Conservation (phyloP, 2,797 vertebrate genomes). For the Macrochelys suwanniensis region DNA sequence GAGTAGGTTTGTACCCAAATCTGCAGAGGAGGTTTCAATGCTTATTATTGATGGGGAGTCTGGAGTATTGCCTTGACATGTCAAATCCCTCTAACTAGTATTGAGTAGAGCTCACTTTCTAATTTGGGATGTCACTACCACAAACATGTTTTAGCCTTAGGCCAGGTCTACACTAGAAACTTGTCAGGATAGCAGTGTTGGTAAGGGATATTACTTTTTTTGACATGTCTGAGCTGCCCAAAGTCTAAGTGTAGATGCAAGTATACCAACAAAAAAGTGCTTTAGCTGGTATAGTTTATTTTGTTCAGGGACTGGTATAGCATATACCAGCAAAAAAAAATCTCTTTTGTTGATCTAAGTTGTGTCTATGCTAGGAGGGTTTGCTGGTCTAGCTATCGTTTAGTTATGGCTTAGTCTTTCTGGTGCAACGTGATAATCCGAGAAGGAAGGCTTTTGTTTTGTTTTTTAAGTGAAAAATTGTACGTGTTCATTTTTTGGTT, state of each 20-base stretch:
- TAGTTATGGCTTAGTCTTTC: not conserved
- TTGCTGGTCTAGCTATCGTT: not conserved
- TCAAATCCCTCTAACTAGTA: not conserved
- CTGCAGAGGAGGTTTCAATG: not conserved
- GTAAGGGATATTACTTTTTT: not conserved
- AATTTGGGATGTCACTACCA: conserved; percentile 13
- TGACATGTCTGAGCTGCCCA: not conserved
- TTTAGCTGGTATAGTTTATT: not conserved
- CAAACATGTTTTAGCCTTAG: not conserved
- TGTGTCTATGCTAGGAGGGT: not conserved
- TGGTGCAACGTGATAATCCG: not conserved
- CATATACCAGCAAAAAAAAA: not conserved
- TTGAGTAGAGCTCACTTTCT: not conserved
- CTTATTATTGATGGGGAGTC: conserved; percentile 15
- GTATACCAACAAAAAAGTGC: not conserved
- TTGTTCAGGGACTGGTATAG: no score
- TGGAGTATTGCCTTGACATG: not conserved
- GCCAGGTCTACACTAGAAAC: conserved; percentile 27
- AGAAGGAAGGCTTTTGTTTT: not conserved
- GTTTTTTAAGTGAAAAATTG: not conserved
- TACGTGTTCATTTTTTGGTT: not conserved
- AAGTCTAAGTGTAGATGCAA: not conserved
- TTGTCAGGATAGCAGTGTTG: not conserved
- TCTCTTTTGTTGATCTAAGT: not conserved
- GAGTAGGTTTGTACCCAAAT: not conserved